Conservation (phyloP, 2,113 vertebrate genomes). For the Limanda limanda region DNA sequence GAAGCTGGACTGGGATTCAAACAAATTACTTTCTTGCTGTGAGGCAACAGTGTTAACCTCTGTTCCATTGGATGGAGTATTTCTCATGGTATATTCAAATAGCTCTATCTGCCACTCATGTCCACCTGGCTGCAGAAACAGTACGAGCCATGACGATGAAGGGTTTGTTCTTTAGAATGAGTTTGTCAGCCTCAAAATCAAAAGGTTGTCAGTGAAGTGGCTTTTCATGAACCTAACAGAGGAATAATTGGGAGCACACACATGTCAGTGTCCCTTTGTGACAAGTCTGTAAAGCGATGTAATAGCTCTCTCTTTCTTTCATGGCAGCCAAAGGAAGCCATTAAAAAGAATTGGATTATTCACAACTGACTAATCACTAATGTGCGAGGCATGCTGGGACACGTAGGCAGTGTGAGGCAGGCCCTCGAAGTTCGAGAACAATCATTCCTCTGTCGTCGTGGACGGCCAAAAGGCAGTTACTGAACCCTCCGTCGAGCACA, state of each 20-base stretch:
- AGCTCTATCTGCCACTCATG: constrained; percentile 7
- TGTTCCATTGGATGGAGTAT: background rate
- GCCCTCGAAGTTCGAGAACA: constrained; percentile 2
- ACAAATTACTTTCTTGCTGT: too few species aligned
- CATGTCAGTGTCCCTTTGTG: background rate
- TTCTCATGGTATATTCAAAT: constrained; percentile 8
- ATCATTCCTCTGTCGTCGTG: constrained; percentile 5
- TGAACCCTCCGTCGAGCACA: constrained; percentile 2
- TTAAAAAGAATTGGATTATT: constrained; percentile 22
- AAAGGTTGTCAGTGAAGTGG: constrained; percentile 14
- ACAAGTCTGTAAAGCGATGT: background rate
- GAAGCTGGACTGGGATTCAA: too few species aligned
- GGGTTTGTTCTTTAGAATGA: constrained; percentile 4
- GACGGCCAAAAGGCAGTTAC: constrained; percentile 7
- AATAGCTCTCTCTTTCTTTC: constrained; percentile 4
- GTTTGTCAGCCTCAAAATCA: background rate
- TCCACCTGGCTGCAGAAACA: constrained; percentile 13
- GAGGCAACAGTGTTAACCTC: too few species aligned
- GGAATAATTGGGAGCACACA: background rate
- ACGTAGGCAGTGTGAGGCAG: constrained; percentile 29
- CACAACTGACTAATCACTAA: constrained; percentile 35
- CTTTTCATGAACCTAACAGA: constrained; percentile 9
- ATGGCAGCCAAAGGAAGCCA: background rate
- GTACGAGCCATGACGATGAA: background rate
- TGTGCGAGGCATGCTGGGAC: constrained; percentile 49